Evolutionary conservation across 2,888 invertebrate genomes (phyloP).

Genomic region (Tenthredo distinguenda): DNA sequence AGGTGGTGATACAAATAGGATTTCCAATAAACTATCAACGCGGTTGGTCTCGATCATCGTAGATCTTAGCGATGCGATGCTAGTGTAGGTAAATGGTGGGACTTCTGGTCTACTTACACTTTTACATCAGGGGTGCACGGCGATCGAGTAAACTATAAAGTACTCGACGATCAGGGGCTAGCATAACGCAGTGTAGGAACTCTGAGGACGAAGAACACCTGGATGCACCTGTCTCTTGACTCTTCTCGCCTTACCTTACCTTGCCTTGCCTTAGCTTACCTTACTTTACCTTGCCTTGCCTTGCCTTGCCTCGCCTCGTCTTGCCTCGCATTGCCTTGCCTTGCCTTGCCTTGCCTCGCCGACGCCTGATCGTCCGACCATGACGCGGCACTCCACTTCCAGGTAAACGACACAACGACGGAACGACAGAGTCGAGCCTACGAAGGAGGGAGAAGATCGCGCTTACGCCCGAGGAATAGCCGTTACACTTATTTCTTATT

Average conservation of each 20-base stretch:
- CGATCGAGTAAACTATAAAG: not conserved
- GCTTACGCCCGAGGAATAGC: slow-evolving; percentile 2
- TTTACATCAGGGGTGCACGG: not conserved
- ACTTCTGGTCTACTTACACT: not conserved
- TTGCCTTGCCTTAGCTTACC: not conserved
- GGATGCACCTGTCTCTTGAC: slow-evolving; percentile 69
- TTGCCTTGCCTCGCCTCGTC: not conserved
- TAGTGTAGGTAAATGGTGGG: not conserved
- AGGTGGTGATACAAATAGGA: slow-evolving; percentile 57
- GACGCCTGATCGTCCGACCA: slow-evolving; percentile 50
- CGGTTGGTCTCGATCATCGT: slow-evolving; percentile 20
- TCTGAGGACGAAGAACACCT: slow-evolving; percentile 58
- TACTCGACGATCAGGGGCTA: not conserved
- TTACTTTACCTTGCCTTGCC: not conserved
- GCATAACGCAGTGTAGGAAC: not conserved
- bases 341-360: slow-evolving; percentile 58
- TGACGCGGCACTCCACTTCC: slow-evolving; percentile 55
- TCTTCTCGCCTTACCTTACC: slow-evolving; percentile 42
- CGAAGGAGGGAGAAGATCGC: not conserved
- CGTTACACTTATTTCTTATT: slow-evolving; percentile 33
- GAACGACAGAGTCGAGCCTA: slow-evolving; percentile 7
- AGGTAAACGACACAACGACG: slow-evolving; percentile 54
- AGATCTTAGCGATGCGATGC: not conserved
- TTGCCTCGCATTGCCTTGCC: not conserved
- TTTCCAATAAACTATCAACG: slow-evolving; percentile 46